Percentiles rank a stretch among this genome's conserved stretches.
Evolutionary conservation across 2,797 vertebrate genomes (phyloP).

Genomic region (Aeoliscus strigatus): DNA sequence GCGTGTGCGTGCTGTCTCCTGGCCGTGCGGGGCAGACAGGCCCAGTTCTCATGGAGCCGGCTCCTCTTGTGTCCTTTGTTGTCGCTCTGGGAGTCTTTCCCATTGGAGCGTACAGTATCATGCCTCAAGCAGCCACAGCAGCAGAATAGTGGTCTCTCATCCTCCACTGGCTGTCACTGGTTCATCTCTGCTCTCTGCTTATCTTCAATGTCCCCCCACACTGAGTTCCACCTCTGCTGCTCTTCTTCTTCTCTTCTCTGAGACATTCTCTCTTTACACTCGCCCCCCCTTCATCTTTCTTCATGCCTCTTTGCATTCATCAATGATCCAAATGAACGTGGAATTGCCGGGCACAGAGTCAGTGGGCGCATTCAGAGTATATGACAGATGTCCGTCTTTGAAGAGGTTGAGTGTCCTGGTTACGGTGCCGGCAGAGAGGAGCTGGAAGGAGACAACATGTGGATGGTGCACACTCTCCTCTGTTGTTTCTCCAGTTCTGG

Average conservation of each 20-base stretch:
- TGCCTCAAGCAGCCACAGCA: conserved; percentile 31
- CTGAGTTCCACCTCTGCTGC: conserved; percentile 21
- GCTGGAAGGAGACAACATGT: conserved; percentile 44
- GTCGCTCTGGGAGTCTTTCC: conserved; percentile 71
- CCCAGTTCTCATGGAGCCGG: conserved; percentile 72
- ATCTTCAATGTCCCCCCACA: conserved; percentile 1
- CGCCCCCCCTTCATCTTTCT: conserved; percentile 8
- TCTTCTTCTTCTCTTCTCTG: conserved; percentile 9
- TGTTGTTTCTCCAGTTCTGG: conserved; percentile 42
- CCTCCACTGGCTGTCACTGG: conserved; percentile 4
- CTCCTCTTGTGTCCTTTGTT: conserved; percentile 79
- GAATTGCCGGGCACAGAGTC: conserved; percentile 16
- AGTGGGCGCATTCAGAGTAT: no score
- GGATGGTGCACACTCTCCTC: conserved; percentile 34
- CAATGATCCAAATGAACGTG: conserved; percentile 27
- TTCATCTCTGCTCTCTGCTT: conserved; percentile 5
- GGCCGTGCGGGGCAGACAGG: conserved; percentile 59
- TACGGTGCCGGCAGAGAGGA: conserved; percentile 32
- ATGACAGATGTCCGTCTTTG: conserved; percentile 17
- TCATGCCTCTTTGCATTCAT: conserved; percentile 33
- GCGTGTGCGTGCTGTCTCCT: conserved; percentile 46
- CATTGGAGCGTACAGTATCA: conserved; percentile 53
- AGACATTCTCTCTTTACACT: conserved; percentile 20
- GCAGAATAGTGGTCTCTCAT: conserved; percentile 15
- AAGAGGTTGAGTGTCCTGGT: conserved; percentile 27